phyloP scores from a whole-genome alignment of 1,140 invertebrate genomes.

The Lepidurus couesii region DNA sequence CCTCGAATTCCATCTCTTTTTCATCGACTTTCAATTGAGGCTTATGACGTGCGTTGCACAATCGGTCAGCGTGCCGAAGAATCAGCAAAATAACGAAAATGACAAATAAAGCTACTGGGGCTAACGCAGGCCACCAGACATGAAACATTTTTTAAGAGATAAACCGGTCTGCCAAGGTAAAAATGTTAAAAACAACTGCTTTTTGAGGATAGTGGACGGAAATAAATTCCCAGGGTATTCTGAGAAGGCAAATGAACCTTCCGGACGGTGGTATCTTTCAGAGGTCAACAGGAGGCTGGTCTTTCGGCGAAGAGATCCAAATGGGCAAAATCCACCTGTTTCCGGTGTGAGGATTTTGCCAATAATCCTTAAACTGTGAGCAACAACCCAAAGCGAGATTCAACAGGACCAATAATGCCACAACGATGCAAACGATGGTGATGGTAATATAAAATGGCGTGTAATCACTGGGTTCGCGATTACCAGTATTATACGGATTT shows the following conservation, averaged over 20 bases:
- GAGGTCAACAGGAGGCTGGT: slow-evolving; percentile 70
- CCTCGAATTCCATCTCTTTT: slow-evolving; percentile 29
- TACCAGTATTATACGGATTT: slow-evolving; percentile 29
- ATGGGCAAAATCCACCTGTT: slow-evolving; percentile 75
- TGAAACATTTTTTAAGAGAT: slow-evolving; percentile 47
- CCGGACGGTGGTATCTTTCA: neutral
- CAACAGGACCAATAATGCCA: slow-evolving; percentile 60
- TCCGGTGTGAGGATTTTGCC: slow-evolving; percentile 75
- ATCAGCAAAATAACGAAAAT: slow-evolving; percentile 57
- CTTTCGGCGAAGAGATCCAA: slow-evolving; percentile 72
- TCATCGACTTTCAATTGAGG: neutral
- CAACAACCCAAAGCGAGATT: slow-evolving; percentile 70
- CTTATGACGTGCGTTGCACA: slow-evolving; percentile 36
- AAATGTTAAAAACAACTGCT: neutral
- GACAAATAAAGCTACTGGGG: slow-evolving; percentile 60
- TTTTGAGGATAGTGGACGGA: neutral
- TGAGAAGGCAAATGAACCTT: neutral
- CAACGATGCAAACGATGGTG: slow-evolving; percentile 65
- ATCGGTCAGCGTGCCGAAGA: slow-evolving; percentile 39
- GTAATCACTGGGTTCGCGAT: slow-evolving; percentile 37
- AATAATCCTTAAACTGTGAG: slow-evolving; percentile 68
- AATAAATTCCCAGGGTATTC: neutral
- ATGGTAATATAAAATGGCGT: slow-evolving; percentile 67
- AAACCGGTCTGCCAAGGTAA: neutral
- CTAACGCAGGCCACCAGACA: slow-evolving; percentile 64